These are phyloP conservation scores for Cercocebus atys DNA, from an alignment of 2,113 vertebrate genomes.

Conservation along the genomic window DNA sequence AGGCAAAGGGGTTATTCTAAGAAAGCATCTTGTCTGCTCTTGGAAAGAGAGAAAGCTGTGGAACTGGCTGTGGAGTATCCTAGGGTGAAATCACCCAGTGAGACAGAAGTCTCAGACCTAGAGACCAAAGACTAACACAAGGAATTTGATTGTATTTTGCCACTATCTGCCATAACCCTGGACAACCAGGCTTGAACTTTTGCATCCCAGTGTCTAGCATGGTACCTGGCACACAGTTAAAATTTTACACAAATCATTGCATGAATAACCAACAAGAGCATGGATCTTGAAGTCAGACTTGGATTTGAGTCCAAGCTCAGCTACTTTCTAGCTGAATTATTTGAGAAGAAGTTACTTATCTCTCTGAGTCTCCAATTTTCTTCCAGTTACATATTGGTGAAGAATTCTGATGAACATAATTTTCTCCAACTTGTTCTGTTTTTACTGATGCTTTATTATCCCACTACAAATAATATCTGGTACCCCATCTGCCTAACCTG, in stretches of 20 bases:
- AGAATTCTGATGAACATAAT: slow-evolving; percentile 1
- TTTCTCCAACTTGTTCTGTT: neutral
- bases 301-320: neutral
- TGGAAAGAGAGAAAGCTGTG: neutral
- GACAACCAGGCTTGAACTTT: neutral
- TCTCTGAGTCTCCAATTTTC: neutral
- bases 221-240: neutral
- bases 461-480: neutral
- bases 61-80: neutral
- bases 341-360: neutral
- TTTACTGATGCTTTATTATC: neutral
- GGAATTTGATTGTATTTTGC: neutral
- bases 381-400: neutral
- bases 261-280: neutral
- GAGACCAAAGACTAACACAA: neutral
- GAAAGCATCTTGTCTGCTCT: slow-evolving; percentile 39
- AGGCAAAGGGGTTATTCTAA: slow-evolving; percentile 41
- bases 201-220: neutral
- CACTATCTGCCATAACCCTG: neutral
- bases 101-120: neutral
- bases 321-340: neutral
- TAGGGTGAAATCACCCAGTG: neutral
- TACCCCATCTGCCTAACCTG: neutral
- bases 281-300: neutral
- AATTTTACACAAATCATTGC: neutral